phyloP scores from a whole-genome alignment of 2,113 vertebrate species.

The Nestor notabilis region DNA sequence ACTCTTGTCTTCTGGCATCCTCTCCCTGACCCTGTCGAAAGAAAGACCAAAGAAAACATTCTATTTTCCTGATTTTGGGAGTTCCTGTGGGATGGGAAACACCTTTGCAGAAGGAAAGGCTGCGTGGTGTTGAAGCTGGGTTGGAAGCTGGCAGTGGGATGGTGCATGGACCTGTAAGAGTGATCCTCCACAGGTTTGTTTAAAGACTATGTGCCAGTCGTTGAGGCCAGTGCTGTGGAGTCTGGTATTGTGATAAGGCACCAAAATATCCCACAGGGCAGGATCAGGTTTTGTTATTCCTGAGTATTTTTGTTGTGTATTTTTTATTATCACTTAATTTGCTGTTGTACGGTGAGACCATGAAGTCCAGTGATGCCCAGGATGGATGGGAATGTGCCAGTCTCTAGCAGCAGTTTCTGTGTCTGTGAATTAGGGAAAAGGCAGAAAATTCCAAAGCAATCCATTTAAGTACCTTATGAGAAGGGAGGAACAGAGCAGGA shows the following conservation, averaged over 20 bases:
- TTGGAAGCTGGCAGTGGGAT: background rate
- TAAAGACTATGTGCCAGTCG: background rate
- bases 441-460: background rate
- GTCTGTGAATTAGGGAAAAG: background rate
- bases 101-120: slow-evolving; percentile 10
- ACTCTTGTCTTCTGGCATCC: background rate
- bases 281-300: background rate
- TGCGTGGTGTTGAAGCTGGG: background rate
- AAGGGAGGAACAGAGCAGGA: background rate
- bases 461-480: background rate
- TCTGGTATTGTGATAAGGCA: background rate
- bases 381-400: background rate
- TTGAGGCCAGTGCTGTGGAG: background rate
- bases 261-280: background rate
- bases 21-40: background rate
- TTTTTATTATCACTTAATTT: slow-evolving; percentile 19
- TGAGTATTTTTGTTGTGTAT: background rate
- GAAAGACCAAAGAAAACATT: slow-evolving; percentile 1
- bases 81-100: slow-evolving; percentile 40
- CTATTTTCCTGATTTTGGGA: background rate
- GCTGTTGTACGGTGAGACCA: background rate
- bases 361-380: background rate
- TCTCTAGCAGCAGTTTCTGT: background rate
- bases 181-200: background rate
- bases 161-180: background rate